Conservation (phyloP, 2,888 invertebrate species). For the Pasiphila rectangulata region DNA sequence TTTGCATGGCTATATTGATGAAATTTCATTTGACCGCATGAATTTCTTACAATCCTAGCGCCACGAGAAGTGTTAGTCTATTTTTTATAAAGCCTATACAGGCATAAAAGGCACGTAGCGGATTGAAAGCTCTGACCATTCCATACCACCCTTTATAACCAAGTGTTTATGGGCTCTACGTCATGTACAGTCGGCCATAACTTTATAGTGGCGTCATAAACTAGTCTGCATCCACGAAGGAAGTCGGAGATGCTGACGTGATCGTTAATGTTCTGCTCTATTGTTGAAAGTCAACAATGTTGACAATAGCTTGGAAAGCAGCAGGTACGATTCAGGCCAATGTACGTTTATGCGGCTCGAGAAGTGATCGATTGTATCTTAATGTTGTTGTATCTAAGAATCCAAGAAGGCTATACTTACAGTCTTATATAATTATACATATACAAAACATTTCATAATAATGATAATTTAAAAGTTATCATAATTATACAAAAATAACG, state of each 20-base stretch:
- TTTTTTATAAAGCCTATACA: conserved; percentile 27
- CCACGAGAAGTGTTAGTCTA: conserved; percentile 9
- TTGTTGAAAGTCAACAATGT: conserved; percentile 28
- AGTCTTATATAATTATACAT: too few relatives aligned
- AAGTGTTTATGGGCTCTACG: conserved; percentile 46
- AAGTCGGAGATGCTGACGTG: conserved; percentile 36
- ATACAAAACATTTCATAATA: too few relatives aligned
- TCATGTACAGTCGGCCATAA: conserved; percentile 45
- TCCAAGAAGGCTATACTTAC: too few relatives aligned
- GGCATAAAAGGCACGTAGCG: conserved; percentile 31
- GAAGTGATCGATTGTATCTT: neutral
- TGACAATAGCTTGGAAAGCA: conserved; percentile 1
- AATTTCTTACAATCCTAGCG: neutral
- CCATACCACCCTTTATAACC: conserved; percentile 41
- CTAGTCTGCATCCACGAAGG: conserved; percentile 36
- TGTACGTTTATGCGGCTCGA: neutral
- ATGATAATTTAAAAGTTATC: too few relatives aligned
- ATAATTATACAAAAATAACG: too few relatives aligned
- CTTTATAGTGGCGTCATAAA: conserved; percentile 48
- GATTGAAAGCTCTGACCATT: conserved; percentile 33
- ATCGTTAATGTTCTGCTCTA: conserved; percentile 31
- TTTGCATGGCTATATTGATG: too few relatives aligned
- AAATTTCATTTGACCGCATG: too few relatives aligned
- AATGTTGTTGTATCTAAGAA: neutral
- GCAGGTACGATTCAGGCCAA: neutral